Percentiles rank a stretch among this genome's conserved stretches.
Evolutionary conservation across 2,888 invertebrate genomes (phyloP).

Genomic region (Stratiomys singularior): DNA sequence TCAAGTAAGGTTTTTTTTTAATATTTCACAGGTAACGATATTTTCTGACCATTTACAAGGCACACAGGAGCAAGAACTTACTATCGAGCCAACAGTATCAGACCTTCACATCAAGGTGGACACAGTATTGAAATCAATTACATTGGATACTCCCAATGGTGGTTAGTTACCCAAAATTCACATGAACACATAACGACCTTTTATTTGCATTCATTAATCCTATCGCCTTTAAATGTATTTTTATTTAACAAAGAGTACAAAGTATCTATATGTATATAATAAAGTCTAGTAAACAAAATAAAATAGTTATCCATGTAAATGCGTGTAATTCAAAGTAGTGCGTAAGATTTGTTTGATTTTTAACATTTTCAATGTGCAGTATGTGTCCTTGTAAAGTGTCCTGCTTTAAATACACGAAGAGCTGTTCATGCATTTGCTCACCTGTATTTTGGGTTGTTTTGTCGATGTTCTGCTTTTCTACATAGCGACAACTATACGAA

Average conservation of each 20-base stretch:
- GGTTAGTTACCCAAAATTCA: constrained; percentile 48
- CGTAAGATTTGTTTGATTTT: constrained; percentile 19
- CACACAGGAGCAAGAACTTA: constrained; percentile 61
- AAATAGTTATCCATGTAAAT: neutral
- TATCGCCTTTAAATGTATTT: constrained; percentile 41
- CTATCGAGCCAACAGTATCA: constrained; percentile 63
- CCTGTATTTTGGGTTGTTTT: neutral
- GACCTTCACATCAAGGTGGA: constrained; percentile 64
- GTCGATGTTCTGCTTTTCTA: neutral
- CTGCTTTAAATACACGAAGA: constrained; percentile 12
- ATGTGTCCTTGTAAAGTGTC: constrained; percentile 26
- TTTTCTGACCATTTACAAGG: constrained; percentile 51
- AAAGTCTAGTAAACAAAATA: constrained; percentile 29
- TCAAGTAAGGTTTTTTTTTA: neutral
- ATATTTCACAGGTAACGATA: constrained; percentile 52
- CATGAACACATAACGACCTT: constrained; percentile 49
- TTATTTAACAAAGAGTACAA: constrained; percentile 47
- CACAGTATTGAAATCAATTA: constrained; percentile 61
- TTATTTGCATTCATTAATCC: constrained; percentile 47
- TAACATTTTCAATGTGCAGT: neutral
- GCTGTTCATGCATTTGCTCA: neutral
- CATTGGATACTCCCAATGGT: constrained; percentile 65
- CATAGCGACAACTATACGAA: neutral
- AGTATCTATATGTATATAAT: constrained; percentile 44
- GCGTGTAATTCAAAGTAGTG: constrained; percentile 3